phyloP scores from a whole-genome alignment of 2,797 vertebrate species.

The Acanthurus leucopareius region DNA sequence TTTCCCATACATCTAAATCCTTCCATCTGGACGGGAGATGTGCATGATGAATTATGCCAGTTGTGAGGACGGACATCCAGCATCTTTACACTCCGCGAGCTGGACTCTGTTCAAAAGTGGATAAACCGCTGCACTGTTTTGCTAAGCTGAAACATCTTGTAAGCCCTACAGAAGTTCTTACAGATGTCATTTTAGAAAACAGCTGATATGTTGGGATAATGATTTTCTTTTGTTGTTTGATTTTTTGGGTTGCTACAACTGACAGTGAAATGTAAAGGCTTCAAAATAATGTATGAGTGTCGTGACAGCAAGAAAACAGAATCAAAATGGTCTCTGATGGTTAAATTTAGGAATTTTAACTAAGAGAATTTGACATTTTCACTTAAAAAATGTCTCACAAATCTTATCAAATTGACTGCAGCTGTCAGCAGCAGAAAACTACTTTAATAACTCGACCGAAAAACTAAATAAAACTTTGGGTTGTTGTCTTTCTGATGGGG shows the following conservation, averaged over 20 bases:
- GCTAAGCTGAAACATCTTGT: conserved; percentile 21
- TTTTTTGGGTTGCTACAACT: neutral
- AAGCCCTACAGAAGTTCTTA: neutral
- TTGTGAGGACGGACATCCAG: conserved; percentile 41
- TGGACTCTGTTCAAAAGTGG: conserved; percentile 42
- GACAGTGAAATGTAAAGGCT: neutral
- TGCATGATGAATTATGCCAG: conserved; percentile 41
- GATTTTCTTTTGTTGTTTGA: neutral
- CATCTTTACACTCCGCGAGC: conserved; percentile 31
- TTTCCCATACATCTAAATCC: conserved; percentile 66
- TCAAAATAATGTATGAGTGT: neutral
- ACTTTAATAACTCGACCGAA: neutral
- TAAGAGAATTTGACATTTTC: no score
- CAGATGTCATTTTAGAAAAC: conserved; percentile 8
- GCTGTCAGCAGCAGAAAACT: neutral
- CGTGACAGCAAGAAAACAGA: neutral
- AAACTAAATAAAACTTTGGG: neutral
- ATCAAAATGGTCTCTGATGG: neutral
- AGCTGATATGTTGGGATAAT: neutral
- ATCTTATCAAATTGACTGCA: no score
- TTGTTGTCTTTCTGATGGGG: neutral
- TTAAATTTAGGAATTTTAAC: no score
- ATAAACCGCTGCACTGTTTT: conserved; percentile 21
- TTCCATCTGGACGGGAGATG: conserved; percentile 70
- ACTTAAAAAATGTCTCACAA: neutral